Percentiles rank a stretch among this genome's conserved stretches.
These are phyloP conservation scores for Drosophila rellima DNA, from an alignment of 2,888 invertebrate species.

Conservation along the genomic window DNA sequence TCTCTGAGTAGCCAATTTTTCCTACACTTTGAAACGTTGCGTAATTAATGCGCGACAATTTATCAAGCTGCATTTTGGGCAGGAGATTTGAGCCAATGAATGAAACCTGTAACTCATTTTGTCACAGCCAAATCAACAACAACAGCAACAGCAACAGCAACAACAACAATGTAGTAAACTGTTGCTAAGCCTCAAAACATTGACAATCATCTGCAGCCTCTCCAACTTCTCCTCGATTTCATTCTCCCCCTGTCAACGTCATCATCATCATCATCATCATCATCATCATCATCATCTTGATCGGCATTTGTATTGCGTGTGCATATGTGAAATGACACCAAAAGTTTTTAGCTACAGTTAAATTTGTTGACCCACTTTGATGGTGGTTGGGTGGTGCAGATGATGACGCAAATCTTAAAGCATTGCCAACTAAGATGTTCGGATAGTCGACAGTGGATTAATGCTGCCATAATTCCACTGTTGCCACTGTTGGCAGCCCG, in stretches of 20 bases:
- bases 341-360: conserved; percentile 35
- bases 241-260: conserved; percentile 24
- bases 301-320: conserved; percentile 41
- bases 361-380: conserved; percentile 66
- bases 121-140: conserved; percentile 70
- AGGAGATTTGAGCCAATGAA: conserved; percentile 54
- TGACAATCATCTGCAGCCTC: conserved; percentile 40
- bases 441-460: conserved; percentile 76
- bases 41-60: conserved; percentile 81
- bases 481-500: conserved; percentile 35
- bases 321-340: conserved; percentile 58
- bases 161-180: conserved; percentile 52
- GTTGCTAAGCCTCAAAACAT: conserved; percentile 66
- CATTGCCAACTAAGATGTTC: conserved; percentile 59
- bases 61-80: conserved; percentile 77
- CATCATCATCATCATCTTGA: conserved; percentile 18
- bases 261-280: background rate
- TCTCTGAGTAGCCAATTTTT: conserved; percentile 22
- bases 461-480: conserved; percentile 77
- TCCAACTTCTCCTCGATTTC: background rate
- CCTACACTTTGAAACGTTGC: conserved; percentile 51
- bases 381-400: conserved; percentile 25
- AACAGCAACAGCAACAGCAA: conserved; percentile 30
- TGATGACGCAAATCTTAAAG: conserved; percentile 79
- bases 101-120: conserved; percentile 79